Percentiles rank a stretch among this genome's conserved stretches.
Evolutionary conservation across 2,113 vertebrate species (phyloP).

Genomic region (Tupaia tana): DNA sequence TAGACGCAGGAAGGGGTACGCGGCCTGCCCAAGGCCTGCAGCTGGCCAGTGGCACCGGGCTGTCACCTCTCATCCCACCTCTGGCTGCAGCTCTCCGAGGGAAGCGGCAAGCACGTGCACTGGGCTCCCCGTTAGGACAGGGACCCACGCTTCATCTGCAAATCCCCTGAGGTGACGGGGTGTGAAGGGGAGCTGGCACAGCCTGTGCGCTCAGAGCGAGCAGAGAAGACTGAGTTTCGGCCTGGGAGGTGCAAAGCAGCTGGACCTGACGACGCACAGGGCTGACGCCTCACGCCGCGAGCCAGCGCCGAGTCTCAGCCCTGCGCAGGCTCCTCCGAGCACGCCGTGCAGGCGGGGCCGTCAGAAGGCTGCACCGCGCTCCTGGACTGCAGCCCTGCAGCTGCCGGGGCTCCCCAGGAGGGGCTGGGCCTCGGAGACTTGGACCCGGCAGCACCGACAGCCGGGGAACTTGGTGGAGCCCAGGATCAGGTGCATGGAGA

Average conservation of each 20-base stretch:
- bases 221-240: rapidly evolving
- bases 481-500: rapidly evolving
- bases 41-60: no score
- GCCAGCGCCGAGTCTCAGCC: no score
- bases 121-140: rapidly evolving
- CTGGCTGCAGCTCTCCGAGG: neutral
- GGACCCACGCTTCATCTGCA: rapidly evolving
- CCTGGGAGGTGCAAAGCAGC: rapidly evolving
- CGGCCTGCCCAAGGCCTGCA: no score
- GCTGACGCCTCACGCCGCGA: no score
- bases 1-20: no score
- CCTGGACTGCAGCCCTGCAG: neutral
- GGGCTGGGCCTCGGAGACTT: rapidly evolving
- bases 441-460: rapidly evolving
- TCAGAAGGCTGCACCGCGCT: rapidly evolving
- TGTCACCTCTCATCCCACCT: no score
- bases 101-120: rapidly evolving
- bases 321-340: neutral
- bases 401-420: rapidly evolving
- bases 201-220: neutral
- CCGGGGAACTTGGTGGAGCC: rapidly evolving
- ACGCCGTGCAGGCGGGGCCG: rapidly evolving
- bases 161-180: rapidly evolving
- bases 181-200: rapidly evolving
- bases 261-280: rapidly evolving